Conservation (phyloP, 2,113 vertebrate genomes). For the Haemorhous mexicanus region DNA sequence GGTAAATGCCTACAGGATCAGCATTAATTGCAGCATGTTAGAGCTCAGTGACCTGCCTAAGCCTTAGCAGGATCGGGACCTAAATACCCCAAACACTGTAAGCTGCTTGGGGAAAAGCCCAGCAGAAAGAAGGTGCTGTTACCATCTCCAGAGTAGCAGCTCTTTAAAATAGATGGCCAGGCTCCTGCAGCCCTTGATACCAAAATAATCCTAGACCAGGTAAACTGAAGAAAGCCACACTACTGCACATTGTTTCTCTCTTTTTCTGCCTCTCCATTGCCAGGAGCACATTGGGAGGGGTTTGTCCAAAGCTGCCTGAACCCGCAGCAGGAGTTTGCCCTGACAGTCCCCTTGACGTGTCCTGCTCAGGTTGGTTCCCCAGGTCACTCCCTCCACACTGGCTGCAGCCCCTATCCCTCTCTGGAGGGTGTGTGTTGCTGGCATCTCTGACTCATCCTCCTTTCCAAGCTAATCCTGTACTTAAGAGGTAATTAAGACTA, state of each 20-base stretch:
- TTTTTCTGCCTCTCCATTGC: not conserved
- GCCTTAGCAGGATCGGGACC: not conserved
- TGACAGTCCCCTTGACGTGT: not conserved
- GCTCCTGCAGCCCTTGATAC: not conserved
- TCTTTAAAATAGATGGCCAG: not conserved
- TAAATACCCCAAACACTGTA: not conserved
- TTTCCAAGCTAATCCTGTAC: not conserved
- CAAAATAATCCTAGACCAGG: not conserved
- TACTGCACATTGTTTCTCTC: not conserved
- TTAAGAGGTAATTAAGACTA: slow-evolving; percentile 6
- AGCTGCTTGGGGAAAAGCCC: not conserved
- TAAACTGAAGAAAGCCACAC: not conserved
- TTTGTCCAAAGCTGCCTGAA: not conserved
- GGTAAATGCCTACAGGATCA: not conserved
- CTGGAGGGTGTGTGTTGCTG: not conserved
- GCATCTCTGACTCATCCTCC: not conserved
- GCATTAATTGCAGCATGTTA: not conserved
- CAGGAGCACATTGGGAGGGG: not conserved
- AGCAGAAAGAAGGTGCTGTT: not conserved
- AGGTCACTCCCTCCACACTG: not conserved
- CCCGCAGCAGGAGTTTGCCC: not conserved
- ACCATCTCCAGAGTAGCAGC: not conserved
- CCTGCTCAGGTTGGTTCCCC: not conserved
- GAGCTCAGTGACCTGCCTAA: not conserved
- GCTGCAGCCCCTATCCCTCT: not conserved